Evolutionary conservation across 2,113 vertebrate species (phyloP).

Genomic region (Merops nubicus): DNA sequence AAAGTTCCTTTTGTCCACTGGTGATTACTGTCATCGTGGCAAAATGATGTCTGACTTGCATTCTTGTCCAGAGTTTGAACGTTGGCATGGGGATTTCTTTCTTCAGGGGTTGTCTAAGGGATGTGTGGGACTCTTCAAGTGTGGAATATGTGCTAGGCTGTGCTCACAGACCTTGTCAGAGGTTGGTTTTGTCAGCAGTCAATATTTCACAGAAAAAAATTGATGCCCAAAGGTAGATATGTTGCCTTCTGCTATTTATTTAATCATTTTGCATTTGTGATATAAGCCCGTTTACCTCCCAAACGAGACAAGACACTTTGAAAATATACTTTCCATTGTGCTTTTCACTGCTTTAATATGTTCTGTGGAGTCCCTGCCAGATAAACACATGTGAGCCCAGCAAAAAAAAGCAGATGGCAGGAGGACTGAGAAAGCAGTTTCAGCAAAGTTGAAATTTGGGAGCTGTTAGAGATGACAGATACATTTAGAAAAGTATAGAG

Average conservation of each 20-base stretch:
- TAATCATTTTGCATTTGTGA: not conserved
- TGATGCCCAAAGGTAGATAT: not conserved
- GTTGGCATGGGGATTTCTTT: conserved; percentile 76
- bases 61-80: conserved; percentile 44
- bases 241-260: not conserved
- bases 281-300: not conserved
- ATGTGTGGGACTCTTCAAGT: not conserved
- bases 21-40: conserved; percentile 35
- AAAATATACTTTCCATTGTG: not conserved
- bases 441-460: not conserved
- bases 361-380: not conserved
- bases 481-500: not conserved
- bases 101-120: not conserved
- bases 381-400: not conserved
- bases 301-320: not conserved
- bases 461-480: not conserved
- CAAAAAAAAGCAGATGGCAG: not conserved
- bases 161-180: not conserved
- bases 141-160: not conserved
- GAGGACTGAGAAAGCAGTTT: not conserved
- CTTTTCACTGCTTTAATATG: not conserved
- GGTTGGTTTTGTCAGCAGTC: not conserved
- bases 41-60: conserved; percentile 59
- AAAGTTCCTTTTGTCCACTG: not conserved
- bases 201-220: not conserved